These are phyloP conservation scores for Poeciliopsis turneri DNA, from an alignment of 2,797 vertebrate genomes.

Conservation along the genomic window DNA sequence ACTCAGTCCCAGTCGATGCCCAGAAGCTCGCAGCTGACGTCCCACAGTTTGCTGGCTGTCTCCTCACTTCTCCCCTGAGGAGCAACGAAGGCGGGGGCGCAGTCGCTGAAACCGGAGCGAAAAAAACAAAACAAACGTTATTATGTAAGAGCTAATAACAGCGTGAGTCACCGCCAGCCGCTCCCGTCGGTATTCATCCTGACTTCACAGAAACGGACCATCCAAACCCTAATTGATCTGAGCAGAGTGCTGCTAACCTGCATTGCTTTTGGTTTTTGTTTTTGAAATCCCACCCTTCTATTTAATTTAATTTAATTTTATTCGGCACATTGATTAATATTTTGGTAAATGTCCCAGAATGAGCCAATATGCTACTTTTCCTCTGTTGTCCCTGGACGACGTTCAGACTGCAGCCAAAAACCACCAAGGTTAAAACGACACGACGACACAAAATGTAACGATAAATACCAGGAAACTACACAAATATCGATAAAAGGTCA, in stretches of 20 bases:
- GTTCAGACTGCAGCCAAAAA: too few species aligned
- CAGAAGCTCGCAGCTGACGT: slow-evolving; percentile 89
- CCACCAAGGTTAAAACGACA: too few species aligned
- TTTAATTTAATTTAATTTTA: too few species aligned
- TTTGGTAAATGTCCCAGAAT: too few species aligned
- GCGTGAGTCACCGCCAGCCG: slow-evolving; percentile 18
- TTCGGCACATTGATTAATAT: too few species aligned
- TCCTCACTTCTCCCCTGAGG: slow-evolving; percentile 86
- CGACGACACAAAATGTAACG: too few species aligned
- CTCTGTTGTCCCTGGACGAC: too few species aligned
- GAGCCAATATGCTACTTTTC: too few species aligned
- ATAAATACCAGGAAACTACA: too few species aligned
- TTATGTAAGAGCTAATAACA: slow-evolving; percentile 11
- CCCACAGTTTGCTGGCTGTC: slow-evolving; percentile 88
- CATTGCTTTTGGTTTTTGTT: not conserved
- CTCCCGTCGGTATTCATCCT: not conserved
- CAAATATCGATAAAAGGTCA: too few species aligned
- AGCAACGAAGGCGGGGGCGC: slow-evolving; percentile 86
- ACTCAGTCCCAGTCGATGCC: slow-evolving; percentile 88
- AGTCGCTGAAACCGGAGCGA: slow-evolving; percentile 82
- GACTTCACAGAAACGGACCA: not conserved
- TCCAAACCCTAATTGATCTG: not conserved
- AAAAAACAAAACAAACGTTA: not conserved
- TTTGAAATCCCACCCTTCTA: not conserved
- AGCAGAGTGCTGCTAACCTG: not conserved